These are phyloP conservation scores for Athene noctua DNA, from an alignment of 2,113 vertebrate genomes.

Conservation along the genomic window DNA sequence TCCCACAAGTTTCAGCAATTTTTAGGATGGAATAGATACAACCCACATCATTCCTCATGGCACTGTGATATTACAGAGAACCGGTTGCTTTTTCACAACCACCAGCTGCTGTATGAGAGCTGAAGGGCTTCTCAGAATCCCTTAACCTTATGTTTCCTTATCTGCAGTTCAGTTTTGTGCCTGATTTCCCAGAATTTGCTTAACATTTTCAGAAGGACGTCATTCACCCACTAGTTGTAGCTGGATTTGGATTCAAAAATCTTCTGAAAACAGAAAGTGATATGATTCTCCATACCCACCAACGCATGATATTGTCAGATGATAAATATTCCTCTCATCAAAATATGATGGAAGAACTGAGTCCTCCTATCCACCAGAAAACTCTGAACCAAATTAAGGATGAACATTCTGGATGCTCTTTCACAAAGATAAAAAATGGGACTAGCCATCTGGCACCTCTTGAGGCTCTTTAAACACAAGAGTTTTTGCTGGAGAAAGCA, in stretches of 20 bases:
- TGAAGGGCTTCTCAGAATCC: constrained; percentile 44
- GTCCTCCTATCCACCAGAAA: background rate
- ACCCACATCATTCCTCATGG: background rate
- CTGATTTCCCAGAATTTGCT: constrained; percentile 39
- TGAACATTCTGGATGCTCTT: constrained; percentile 31
- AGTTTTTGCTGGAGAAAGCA: background rate
- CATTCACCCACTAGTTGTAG: constrained; percentile 47
- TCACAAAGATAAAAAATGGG: background rate
- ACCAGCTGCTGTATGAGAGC: constrained; percentile 23
- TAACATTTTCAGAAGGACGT: constrained; percentile 59
- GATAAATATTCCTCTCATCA: constrained; percentile 41
- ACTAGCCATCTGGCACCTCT: constrained; percentile 21
- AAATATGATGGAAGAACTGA: background rate
- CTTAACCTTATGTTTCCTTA: constrained; percentile 44
- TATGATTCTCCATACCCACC: background rate
- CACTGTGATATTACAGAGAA: background rate
- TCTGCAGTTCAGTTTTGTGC: constrained; percentile 40
- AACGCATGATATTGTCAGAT: constrained; percentile 27
- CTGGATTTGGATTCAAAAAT: constrained; percentile 32
- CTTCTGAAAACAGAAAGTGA: background rate
- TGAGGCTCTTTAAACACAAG: background rate
- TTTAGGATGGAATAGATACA: background rate
- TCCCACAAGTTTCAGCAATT: background rate
- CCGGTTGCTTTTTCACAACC: background rate
- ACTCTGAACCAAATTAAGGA: constrained; percentile 21